phyloP scores from a whole-genome alignment of 2,888 invertebrate genomes.

The Ichneumoninae sp. region DNA sequence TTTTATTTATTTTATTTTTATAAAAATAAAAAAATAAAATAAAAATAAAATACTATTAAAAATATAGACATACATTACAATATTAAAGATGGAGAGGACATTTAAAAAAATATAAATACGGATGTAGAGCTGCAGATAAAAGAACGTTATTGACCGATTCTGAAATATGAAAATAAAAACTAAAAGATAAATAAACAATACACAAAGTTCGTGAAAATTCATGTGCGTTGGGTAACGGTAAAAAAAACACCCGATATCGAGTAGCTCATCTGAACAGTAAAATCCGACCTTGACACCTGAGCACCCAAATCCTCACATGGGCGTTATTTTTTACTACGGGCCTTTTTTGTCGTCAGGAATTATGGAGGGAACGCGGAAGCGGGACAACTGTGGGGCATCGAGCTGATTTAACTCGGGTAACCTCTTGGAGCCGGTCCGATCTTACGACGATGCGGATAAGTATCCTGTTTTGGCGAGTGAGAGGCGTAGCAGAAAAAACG shows the following conservation, averaged over 20 bases:
- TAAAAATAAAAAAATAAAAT: neutral
- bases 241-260: neutral
- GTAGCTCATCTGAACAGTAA: neutral
- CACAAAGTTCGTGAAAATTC: too few species aligned
- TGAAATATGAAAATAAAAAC: neutral
- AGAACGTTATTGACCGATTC: neutral
- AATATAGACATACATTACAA: neutral
- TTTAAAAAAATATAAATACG: too few species aligned
- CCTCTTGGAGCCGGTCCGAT: constrained; percentile 35
- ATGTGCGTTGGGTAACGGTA: neutral
- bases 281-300: constrained; percentile 41
- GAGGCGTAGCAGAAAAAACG: constrained; percentile 8
- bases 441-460: constrained; percentile 7
- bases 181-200: neutral
- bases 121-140: neutral
- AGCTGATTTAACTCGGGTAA: constrained; percentile 33
- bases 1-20: too few species aligned
- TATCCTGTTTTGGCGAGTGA: constrained; percentile 34
- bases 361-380: constrained; percentile 42
- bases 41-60: neutral
- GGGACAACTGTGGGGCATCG: neutral
- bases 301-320: constrained; percentile 29
- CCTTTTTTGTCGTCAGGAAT: constrained; percentile 35
- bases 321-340: neutral
- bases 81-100: too few species aligned